Evolutionary conservation across 2,113 vertebrate species (phyloP).

Genomic region (Neopipo cinnamomea): DNA sequence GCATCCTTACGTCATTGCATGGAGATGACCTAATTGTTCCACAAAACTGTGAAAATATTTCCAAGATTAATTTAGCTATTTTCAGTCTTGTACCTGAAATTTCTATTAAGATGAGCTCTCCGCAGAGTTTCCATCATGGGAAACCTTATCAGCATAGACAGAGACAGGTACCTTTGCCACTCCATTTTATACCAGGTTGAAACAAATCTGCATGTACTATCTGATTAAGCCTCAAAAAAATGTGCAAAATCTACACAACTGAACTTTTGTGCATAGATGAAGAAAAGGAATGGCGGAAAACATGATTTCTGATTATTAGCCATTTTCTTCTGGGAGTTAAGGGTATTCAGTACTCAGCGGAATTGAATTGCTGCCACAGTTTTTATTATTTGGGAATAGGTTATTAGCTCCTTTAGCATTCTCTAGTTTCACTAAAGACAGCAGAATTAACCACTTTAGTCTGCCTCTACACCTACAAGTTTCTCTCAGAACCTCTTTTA

Average conservation of each 20-base stretch:
- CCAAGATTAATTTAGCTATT: not conserved
- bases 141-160: not conserved
- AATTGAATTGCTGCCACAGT: not conserved
- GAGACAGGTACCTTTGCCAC: not conserved
- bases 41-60: not conserved
- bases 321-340: not conserved
- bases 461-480: not conserved
- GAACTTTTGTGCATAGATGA: not conserved
- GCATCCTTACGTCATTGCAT: not conserved
- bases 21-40: not conserved
- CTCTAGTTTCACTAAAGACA: not conserved
- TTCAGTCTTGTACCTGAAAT: not conserved
- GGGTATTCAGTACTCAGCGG: not conserved
- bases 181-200: not conserved
- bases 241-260: not conserved
- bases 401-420: not conserved
- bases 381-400: not conserved
- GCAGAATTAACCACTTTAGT: not conserved
- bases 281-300: not conserved
- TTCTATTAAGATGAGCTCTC: not conserved
- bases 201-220: not conserved
- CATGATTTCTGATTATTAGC: not conserved
- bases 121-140: not conserved
- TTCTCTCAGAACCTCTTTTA: not conserved
- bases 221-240: not conserved